Conservation (phyloP, 64 coral and sea anemone species). For the Actinia equina region DNA sequence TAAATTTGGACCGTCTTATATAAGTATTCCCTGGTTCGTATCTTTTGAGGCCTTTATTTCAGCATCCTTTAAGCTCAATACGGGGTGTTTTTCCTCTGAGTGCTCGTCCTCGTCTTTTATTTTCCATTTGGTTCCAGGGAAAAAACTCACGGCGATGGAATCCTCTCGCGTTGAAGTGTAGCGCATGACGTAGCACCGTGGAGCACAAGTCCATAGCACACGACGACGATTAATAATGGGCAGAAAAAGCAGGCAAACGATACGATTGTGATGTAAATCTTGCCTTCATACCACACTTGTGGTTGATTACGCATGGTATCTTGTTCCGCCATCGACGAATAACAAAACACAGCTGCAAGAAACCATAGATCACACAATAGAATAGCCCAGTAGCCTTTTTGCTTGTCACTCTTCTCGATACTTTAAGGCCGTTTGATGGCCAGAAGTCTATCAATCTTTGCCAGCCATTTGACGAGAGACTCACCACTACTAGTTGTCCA, state of each 20-base stretch:
- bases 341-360: constrained; percentile 51
- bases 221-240: constrained; percentile 62
- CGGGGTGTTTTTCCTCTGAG: neutral
- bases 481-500: constrained; percentile 86
- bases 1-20: neutral
- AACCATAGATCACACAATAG: constrained; percentile 61
- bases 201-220: constrained; percentile 79
- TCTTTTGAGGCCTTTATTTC: neutral
- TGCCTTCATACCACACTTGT: constrained; percentile 66
- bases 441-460: constrained; percentile 80
- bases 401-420: constrained; percentile 77
- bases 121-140: constrained; percentile 36
- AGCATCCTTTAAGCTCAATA: neutral
- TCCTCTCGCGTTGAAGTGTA: constrained; percentile 69
- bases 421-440: constrained; percentile 73
- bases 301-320: constrained; percentile 28
- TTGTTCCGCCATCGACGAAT: constrained; percentile 72
- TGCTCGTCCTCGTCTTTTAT: constrained; percentile 10
- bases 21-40: neutral
- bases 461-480: constrained; percentile 81
- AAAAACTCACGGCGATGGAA: constrained; percentile 71
- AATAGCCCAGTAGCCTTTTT: constrained; percentile 64
- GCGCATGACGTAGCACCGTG: constrained; percentile 85
- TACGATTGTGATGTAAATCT: constrained; percentile 81
- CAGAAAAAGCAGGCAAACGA: constrained; percentile 74